phyloP scores from a whole-genome alignment of 2,888 invertebrate species.

The Graphium colonna region DNA sequence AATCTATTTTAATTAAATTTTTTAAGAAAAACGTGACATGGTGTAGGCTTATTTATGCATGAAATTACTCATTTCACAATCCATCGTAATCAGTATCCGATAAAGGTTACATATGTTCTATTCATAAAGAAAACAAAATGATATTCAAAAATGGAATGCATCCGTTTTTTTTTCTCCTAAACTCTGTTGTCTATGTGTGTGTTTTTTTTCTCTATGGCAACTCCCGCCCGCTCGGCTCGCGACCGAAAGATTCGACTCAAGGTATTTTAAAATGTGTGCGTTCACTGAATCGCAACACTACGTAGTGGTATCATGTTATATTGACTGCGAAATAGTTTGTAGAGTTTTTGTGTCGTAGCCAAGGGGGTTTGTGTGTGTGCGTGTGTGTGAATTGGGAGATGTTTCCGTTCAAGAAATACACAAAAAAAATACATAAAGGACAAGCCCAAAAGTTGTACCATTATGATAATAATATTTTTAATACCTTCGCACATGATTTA shows the following conservation, averaged over 20 bases:
- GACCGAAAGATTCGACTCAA: conserved; percentile 79
- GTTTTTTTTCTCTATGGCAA: conserved; percentile 86
- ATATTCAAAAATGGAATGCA: conserved; percentile 71
- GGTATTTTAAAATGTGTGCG: conserved; percentile 55
- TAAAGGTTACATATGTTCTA: background rate
- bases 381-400: conserved; percentile 53
- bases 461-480: background rate
- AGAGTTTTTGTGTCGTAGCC: conserved; percentile 77
- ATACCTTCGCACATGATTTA: background rate
- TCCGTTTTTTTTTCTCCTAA: conserved; percentile 72
- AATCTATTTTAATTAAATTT: too few relatives aligned
- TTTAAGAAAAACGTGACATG: conserved; percentile 27
- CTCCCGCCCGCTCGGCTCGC: conserved; percentile 83
- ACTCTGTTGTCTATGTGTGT: conserved; percentile 84
- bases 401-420: conserved; percentile 47
- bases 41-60: conserved; percentile 47
- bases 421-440: too few relatives aligned
- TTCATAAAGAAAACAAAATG: conserved; percentile 21
- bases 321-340: conserved; percentile 66
- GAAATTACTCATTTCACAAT: conserved; percentile 44
- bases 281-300: conserved; percentile 37
- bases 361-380: conserved; percentile 75
- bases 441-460: background rate
- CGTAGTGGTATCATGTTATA: conserved; percentile 60
- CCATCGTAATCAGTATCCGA: conserved; percentile 46